Evolutionary conservation across 1,140 invertebrate species (phyloP), one percentile per base, ranked within the genome.

Genomic region (Lethocerus indicus): DNA sequence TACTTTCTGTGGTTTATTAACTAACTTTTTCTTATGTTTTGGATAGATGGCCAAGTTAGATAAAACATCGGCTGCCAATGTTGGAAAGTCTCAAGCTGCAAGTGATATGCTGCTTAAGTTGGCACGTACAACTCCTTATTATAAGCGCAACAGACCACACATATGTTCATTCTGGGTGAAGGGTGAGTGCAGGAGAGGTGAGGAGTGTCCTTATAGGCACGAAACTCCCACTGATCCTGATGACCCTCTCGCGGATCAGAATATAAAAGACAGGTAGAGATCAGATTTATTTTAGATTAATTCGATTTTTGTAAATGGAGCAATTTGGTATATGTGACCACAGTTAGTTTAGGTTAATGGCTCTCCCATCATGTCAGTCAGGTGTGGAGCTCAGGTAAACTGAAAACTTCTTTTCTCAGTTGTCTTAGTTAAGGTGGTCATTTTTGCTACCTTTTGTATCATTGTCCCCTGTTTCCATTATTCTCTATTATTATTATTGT

Each of bases 111-210:
- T 99, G 13, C 76, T 93, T 61, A 91, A 96, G 61, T 69, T 99
- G 53, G 95, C 95, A 2, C 72, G 96, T 32, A 98, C 92, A 14
- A 87, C 91, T 32, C 96, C 96, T 0, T 99, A 98, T 65, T 99
- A 99, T 61, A 98, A 98, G 62, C 70, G 96, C 43, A 99, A 99
- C 63, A 72, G 92, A 56, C 94, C 96, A 0, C 96, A 99, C 65
- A 96, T 99, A 39, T 99, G 96, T 67, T 98, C 93, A 0, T 99
- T 99, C 66, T 99, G 94, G 91, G 94, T 99, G 0, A 99, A 99
- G 70, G 96, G 95, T 1, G 95, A 98, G 66, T 99, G 96, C 65
- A 85, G 94, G 61, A 72, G 96, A 66, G 96, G 96, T 14, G 95
- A 99, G 69, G 96, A 99, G 63, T 99, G 96, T 71, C 96, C 96